These are phyloP conservation scores for Melolontha melolontha DNA, from an alignment of 2,888 invertebrate species.

Conservation along the genomic window DNA sequence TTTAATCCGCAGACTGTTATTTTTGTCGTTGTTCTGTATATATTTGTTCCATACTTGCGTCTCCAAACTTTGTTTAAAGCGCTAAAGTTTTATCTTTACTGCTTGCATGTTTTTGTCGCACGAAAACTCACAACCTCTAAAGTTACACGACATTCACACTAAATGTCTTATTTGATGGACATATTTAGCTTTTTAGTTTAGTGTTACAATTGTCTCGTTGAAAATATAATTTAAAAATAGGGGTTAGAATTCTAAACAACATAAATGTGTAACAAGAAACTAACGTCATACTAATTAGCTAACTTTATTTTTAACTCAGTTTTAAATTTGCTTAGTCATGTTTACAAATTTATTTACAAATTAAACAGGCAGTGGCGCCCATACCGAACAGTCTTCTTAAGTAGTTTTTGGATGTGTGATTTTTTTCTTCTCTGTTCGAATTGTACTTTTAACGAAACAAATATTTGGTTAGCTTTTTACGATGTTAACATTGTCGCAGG, in stretches of 20 bases:
- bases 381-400: constrained; percentile 26
- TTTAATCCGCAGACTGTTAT: constrained; percentile 49
- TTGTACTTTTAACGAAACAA: constrained; percentile 44
- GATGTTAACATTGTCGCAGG: constrained; percentile 31
- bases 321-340: constrained; percentile 24
- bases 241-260: background rate
- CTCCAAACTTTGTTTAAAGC: constrained; percentile 15
- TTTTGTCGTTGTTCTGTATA: constrained; percentile 44
- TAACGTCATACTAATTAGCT: constrained; percentile 3
- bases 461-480: constrained; percentile 41
- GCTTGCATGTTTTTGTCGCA: constrained; percentile 21
- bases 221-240: constrained; percentile 8
- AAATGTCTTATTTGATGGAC: constrained; percentile 18
- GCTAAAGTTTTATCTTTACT: constrained; percentile 38
- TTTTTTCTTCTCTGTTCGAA: constrained; percentile 45
- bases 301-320: constrained; percentile 5
- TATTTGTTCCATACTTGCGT: constrained; percentile 34
- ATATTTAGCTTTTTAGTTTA: constrained; percentile 21
- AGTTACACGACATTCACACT: constrained; percentile 11
- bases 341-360: constrained; percentile 25
- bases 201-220: constrained; percentile 30
- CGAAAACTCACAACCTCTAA: constrained; percentile 4
- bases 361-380: constrained; percentile 46
- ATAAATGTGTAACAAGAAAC: background rate
- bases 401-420: constrained; percentile 42